phyloP scores from a whole-genome alignment of 2,888 invertebrate genomes.

The Callinectes sapidus region DNA sequence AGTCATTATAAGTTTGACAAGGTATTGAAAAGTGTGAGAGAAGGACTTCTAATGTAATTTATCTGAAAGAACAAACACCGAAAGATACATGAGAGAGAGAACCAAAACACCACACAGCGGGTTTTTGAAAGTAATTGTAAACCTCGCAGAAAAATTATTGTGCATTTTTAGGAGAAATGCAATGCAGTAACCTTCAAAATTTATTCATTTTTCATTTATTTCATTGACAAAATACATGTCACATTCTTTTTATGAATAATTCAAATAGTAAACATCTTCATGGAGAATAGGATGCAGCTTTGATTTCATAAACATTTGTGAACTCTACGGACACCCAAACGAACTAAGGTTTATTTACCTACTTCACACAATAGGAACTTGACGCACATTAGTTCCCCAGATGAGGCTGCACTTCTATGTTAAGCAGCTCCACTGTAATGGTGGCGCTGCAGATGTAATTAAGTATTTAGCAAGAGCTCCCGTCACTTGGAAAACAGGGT shows the following conservation, averaged over 20 bases:
- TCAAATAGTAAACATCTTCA: too few species aligned
- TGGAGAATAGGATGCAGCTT: too few species aligned
- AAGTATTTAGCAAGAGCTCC: constrained; percentile 20
- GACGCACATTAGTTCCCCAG: not conserved
- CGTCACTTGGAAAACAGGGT: not conserved
- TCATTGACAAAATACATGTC: not conserved
- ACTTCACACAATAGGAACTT: not conserved
- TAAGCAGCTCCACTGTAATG: not conserved
- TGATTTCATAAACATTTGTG: not conserved
- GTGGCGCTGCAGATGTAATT: constrained; percentile 24
- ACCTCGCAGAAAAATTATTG: not conserved
- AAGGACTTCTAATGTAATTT: not conserved
- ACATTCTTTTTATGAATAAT: not conserved
- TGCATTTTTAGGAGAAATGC: not conserved
- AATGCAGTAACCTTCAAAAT: not conserved
- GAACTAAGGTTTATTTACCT: not conserved
- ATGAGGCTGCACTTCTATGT: not conserved
- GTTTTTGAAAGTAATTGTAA: not conserved
- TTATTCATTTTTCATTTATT: not conserved
- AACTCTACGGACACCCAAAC: not conserved
- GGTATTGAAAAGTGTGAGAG: not conserved
- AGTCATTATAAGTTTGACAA: not conserved
- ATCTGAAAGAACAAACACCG: not conserved
- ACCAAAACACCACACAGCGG: not conserved
- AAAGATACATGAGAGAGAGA: not conserved